phyloP scores from a whole-genome alignment of 2,113 vertebrate species.

The Brachypodius melanocephalos region DNA sequence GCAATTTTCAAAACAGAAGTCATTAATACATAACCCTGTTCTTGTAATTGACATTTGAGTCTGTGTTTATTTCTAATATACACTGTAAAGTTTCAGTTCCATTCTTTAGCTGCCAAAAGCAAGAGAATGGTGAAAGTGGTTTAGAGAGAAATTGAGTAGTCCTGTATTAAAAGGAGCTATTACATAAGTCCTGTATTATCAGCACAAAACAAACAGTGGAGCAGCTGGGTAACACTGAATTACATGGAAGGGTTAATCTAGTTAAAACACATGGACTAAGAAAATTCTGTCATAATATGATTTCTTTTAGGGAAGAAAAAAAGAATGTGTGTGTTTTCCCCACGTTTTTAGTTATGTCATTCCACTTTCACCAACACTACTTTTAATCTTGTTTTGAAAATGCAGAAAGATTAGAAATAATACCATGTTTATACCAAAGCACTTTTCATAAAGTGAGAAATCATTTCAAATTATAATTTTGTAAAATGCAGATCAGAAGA shows the following conservation, averaged over 20 bases:
- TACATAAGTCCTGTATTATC: background rate
- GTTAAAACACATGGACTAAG: background rate
- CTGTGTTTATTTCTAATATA: background rate
- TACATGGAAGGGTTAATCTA: background rate
- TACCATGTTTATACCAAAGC: background rate
- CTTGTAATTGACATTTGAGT: background rate
- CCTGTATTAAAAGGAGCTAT: background rate
- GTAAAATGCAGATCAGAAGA: background rate
- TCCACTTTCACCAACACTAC: background rate
- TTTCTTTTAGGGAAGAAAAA: background rate
- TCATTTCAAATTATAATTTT: background rate
- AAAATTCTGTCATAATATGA: background rate
- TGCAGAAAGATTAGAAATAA: background rate
- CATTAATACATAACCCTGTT: background rate
- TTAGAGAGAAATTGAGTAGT: background rate
- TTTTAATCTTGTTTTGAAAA: background rate
- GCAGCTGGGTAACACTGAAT: background rate
- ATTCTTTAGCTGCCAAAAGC: background rate
- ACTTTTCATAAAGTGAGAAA: background rate
- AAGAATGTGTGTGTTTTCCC: rapidly evolving
- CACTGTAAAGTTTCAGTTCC: background rate
- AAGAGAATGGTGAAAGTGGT: background rate
- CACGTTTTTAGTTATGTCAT: background rate
- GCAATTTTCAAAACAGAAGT: background rate
- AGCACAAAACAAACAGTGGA: background rate